phyloP scores from a whole-genome alignment of 2,888 invertebrate genomes.

The Oxystoma pomonae region DNA sequence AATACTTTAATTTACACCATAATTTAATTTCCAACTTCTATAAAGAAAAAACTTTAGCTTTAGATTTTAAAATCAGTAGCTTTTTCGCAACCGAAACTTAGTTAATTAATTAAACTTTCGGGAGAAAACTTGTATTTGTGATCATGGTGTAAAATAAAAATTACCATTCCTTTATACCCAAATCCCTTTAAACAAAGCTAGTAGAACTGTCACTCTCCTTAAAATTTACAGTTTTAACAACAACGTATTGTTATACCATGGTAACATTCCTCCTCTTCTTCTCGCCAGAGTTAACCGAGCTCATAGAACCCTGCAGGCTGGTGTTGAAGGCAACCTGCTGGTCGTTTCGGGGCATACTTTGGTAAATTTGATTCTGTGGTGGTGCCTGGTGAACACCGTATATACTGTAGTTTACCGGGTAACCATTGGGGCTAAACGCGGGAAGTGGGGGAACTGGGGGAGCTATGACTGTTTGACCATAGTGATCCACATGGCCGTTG shows the following conservation, averaged over 20 bases:
- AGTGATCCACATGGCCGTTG: constrained; percentile 41
- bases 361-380: constrained; percentile 42
- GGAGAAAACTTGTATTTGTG: too few species aligned
- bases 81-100: too few species aligned
- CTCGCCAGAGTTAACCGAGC: constrained; percentile 54
- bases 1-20: too few species aligned
- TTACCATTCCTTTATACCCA: too few species aligned
- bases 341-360: constrained; percentile 46
- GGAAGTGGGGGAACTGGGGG: constrained; percentile 56
- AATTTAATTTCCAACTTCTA: too few species aligned
- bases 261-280: constrained; percentile 58
- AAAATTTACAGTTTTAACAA: constrained; percentile 36
- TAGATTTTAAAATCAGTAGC: too few species aligned
- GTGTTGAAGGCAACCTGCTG: constrained; percentile 48
- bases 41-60: too few species aligned
- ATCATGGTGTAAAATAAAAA: too few species aligned
- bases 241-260: constrained; percentile 53
- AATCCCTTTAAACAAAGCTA: constrained; percentile 16
- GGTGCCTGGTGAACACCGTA: constrained; percentile 47
- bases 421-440: constrained; percentile 44
- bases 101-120: too few species aligned
- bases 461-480: constrained; percentile 36
- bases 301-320: constrained; percentile 54
- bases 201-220: constrained; percentile 23
- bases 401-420: constrained; percentile 46